These are phyloP conservation scores for Theretra japonica DNA, from an alignment of 2,888 invertebrate genomes.

Conservation along the genomic window DNA sequence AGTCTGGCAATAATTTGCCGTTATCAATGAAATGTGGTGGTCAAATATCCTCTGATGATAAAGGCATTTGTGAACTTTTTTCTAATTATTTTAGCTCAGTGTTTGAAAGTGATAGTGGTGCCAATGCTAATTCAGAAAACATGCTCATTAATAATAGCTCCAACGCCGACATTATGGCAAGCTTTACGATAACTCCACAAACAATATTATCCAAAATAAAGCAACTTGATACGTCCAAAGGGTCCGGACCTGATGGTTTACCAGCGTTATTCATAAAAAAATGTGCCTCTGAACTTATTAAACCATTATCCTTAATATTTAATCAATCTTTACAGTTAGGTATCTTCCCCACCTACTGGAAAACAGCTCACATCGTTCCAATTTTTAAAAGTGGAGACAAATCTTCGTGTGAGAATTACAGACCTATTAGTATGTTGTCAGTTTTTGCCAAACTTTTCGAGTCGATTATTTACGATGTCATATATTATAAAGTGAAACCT, in stretches of 20 bases:
- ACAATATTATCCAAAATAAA: background rate
- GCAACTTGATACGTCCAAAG: background rate
- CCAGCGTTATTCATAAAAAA: background rate
- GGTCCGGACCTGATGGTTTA: background rate
- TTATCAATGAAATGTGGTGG: constrained; percentile 29
- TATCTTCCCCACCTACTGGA: background rate
- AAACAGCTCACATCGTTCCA: background rate
- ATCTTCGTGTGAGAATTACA: background rate
- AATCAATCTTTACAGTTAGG: background rate
- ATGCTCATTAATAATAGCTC: background rate
- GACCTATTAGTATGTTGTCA: too few species aligned
- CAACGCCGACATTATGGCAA: background rate
- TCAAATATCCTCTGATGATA: constrained; percentile 4
- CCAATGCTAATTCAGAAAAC: background rate
- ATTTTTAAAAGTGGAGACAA: constrained; percentile 1
- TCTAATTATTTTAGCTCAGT: constrained; percentile 36
- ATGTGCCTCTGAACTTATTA: constrained; percentile 1
- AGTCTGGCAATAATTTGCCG: background rate
- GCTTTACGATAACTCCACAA: background rate
- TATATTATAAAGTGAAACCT: too few species aligned
- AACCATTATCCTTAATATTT: background rate
- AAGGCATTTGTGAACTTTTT: constrained; percentile 1
- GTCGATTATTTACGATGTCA: too few species aligned
- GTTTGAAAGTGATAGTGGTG: background rate
- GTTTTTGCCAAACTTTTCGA: too few species aligned